Conservation (phyloP, 2,113 vertebrate species). For the Tyto alba region DNA sequence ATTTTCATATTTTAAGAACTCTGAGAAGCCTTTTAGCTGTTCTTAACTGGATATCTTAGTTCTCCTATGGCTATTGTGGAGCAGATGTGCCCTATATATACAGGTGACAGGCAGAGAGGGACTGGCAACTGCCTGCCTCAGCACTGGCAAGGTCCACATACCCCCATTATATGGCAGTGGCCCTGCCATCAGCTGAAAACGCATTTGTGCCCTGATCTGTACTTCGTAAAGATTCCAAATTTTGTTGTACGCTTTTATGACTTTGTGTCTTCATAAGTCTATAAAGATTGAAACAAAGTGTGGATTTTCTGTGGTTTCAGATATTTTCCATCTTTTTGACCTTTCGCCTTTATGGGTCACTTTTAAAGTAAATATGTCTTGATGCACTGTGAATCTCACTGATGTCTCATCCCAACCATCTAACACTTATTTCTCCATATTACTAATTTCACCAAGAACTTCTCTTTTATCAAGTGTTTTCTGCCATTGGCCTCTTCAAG, state of each 20-base stretch:
- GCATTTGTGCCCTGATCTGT: not conserved
- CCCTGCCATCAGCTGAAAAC: not conserved
- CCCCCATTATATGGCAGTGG: not conserved
- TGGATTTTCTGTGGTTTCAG: not conserved
- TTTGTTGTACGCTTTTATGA: not conserved
- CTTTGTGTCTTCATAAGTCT: not conserved
- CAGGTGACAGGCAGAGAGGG: not conserved
- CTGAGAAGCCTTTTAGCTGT: not conserved
- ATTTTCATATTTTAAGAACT: not conserved
- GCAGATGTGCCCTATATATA: not conserved
- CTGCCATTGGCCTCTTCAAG: not conserved
- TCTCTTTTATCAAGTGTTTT: not conserved
- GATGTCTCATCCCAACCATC: not conserved
- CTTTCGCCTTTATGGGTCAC: not conserved
- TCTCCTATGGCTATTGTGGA: not conserved
- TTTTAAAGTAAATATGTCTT: not conserved
- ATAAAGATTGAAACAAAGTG: not conserved
- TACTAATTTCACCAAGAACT: not conserved
- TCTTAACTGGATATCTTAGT: not conserved
- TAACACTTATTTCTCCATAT: not conserved
- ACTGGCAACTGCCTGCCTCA: not conserved
- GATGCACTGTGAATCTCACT: not conserved
- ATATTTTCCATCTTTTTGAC: not conserved
- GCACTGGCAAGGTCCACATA: not conserved
- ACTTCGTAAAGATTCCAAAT: not conserved